Evolutionary conservation across 2,113 vertebrate species (phyloP), one percentile per base, ranked within the genome.

Genomic region (Sinocyclocheilus rhinocerous): DNA sequence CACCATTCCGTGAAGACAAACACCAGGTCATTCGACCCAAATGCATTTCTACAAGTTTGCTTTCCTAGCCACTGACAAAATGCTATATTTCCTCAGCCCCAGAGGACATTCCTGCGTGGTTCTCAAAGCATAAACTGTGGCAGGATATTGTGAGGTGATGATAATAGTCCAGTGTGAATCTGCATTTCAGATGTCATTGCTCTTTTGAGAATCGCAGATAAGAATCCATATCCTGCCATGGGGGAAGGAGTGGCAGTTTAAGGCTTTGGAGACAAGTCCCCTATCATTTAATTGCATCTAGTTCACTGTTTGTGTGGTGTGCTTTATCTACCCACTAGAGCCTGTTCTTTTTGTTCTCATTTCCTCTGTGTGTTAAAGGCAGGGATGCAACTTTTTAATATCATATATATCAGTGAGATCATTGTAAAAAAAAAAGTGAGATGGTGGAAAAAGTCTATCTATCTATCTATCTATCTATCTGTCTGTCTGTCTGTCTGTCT

Each of bases 241-340:
- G 70, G 87, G 42, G 77, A 77, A 86, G 69, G 70, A 84, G 83
- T 69, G 80, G 73, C 84, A 91, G 84, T 88, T 87, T 89, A 84
- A 88, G 81, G 70, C 84, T 81, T 87, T 52, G 76, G 88, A 83
- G 86, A 73, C 77, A 29, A 75, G 52, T 73, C 29, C 10, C 18
- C 75, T 90, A 91, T 91, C 90, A 88, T 88, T 91, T 91, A 91
- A 91, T 91, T 91, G 89, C 89, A 90, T 90, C 89, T 86, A 50
- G 65, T 84, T 76, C 84, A 87, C 84, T 87, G 87, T 91, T 87
- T 80, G 77, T 73, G 70, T 89, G 85, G 67, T 89, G 59, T 83
- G 76, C 82, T 84, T 89, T 87, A 90, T 88, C 89, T 86, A 20
- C 42, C 36, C 77, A 76, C 57, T 81, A 42, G 84, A 87, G 83